These are phyloP conservation scores for Barbus barbus DNA, from an alignment of 2,113 vertebrate genomes.

Conservation along the genomic window DNA sequence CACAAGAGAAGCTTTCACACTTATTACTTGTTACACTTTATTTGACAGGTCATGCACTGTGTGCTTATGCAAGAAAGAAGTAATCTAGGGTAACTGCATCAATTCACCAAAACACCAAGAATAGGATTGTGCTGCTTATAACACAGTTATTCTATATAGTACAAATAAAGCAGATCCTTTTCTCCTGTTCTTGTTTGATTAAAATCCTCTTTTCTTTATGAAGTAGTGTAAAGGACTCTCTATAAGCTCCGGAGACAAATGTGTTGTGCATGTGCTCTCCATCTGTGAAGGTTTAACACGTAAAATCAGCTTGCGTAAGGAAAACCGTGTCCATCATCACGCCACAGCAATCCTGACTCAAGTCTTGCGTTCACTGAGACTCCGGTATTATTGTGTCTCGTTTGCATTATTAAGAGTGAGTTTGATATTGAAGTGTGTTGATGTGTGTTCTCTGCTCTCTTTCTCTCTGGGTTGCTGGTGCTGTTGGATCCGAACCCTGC, in stretches of 20 bases:
- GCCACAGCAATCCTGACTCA: neutral
- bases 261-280: neutral
- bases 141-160: too few relatives aligned
- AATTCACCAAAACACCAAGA: too few relatives aligned
- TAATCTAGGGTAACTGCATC: neutral
- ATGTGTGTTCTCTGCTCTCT: constrained; percentile 22
- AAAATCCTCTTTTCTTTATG: neutral
- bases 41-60: neutral
- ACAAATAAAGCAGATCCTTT: too few relatives aligned
- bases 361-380: neutral
- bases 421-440: neutral
- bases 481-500: constrained; percentile 35
- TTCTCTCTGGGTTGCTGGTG: constrained; percentile 28
- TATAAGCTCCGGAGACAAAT: neutral
- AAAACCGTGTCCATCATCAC: neutral
- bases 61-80: neutral
- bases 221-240: neutral
- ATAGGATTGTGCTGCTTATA: too few relatives aligned
- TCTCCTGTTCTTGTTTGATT: neutral
- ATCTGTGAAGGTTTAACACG: neutral
- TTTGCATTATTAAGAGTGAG: neutral
- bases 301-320: neutral
- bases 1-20: too few relatives aligned
- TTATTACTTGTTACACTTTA: neutral
- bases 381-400: neutral